Percentiles rank a stretch among this genome's conserved stretches.
These are phyloP conservation scores for Agrilus cyanescens DNA, from an alignment of 2,888 invertebrate genomes.

Conservation along the genomic window DNA sequence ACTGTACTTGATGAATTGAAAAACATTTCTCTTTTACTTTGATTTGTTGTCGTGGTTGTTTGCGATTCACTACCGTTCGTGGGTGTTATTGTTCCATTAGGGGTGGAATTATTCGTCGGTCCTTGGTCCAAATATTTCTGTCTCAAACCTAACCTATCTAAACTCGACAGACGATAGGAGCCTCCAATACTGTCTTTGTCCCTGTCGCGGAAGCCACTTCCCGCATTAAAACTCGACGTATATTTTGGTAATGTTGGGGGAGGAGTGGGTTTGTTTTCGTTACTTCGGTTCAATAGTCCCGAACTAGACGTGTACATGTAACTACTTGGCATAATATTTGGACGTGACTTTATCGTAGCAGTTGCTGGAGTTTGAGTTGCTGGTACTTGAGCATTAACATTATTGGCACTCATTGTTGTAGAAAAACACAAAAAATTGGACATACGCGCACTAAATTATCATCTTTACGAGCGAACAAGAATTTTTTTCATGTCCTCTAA, in stretches of 20 bases:
- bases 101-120: slow-evolving; percentile 25
- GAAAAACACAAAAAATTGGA: no score
- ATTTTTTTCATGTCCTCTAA: not conserved
- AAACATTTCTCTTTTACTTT: slow-evolving; percentile 78
- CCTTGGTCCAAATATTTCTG: slow-evolving; percentile 70
- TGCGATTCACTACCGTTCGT: slow-evolving; percentile 28
- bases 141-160: slow-evolving; percentile 69
- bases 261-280: slow-evolving; percentile 52
- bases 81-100: slow-evolving; percentile 38
- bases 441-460: no score
- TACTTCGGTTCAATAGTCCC: slow-evolving; percentile 45
- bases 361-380: slow-evolving; percentile 34
- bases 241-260: slow-evolving; percentile 71
- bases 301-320: slow-evolving; percentile 53
- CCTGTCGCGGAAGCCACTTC: slow-evolving; percentile 50
- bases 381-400: slow-evolving; percentile 31
- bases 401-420: slow-evolving; percentile 33
- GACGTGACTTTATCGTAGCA: slow-evolving; percentile 36
- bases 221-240: slow-evolving; percentile 65
- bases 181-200: slow-evolving; percentile 59
- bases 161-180: slow-evolving; percentile 67
- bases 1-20: slow-evolving; percentile 53
- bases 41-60: slow-evolving; percentile 44
- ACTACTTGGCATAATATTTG: slow-evolving; percentile 44
- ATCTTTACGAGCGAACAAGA: no score